These are phyloP conservation scores for Lordiphosa clarofinis DNA, from an alignment of 1,140 invertebrate species.

Conservation along the genomic window DNA sequence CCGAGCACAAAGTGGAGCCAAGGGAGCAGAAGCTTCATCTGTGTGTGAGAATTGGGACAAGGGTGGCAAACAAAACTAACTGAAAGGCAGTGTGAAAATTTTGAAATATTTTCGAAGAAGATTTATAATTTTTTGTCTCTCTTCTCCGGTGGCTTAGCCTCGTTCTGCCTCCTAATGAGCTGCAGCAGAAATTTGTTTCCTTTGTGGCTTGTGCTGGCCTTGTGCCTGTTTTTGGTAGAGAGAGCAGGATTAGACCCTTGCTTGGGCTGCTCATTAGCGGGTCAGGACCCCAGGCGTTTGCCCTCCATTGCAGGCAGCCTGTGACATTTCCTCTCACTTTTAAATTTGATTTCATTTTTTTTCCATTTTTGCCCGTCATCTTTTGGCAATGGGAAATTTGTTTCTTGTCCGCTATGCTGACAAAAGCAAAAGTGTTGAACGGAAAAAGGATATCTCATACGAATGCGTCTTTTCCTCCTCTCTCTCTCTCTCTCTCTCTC, in stretches of 20 bases:
- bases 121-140: constrained; percentile 6
- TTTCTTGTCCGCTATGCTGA: constrained; percentile 46
- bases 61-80: not conserved
- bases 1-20: constrained; percentile 1
- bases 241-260: constrained; percentile 20
- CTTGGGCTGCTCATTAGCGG: constrained; percentile 50
- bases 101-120: too few species aligned
- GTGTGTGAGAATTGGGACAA: constrained; percentile 15
- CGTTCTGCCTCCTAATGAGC: constrained; percentile 43
- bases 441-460: constrained; percentile 16
- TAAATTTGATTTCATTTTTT: not conserved
- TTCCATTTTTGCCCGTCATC: constrained; percentile 28
- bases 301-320: too few species aligned
- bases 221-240: constrained; percentile 32
- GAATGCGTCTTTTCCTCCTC: constrained; percentile 14
- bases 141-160: constrained; percentile 30
- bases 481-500: too few species aligned
- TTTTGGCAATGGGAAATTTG: constrained; percentile 37
- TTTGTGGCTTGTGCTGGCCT: constrained; percentile 27
- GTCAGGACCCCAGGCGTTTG: constrained; percentile 31
- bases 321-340: not conserved
- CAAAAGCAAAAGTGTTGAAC: constrained; percentile 45
- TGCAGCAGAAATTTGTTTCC: constrained; percentile 36
- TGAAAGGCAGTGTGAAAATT: too few species aligned
- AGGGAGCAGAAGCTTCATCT: constrained; percentile 9